Evolutionary conservation across 2,113 vertebrate genomes (phyloP).

Genomic region (Paramormyrops kingsleyae): DNA sequence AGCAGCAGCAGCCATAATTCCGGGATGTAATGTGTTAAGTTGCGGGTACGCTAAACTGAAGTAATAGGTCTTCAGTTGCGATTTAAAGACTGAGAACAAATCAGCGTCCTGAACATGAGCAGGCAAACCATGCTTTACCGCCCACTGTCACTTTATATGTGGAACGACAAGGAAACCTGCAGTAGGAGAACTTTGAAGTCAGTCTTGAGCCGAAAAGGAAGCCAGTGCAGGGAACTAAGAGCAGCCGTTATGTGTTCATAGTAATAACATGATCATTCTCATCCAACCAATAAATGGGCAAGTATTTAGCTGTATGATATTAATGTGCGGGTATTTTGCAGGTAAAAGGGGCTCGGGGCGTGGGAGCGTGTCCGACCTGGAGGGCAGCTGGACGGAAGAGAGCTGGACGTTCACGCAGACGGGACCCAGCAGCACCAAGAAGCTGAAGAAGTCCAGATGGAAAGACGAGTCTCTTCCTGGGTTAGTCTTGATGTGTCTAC

Average conservation of each 20-base stretch:
- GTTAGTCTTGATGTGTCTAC: conserved; percentile 48
- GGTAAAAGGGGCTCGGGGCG: conserved; percentile 93
- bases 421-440: conserved; percentile 82
- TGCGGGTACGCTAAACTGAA: neutral
- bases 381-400: conserved; percentile 90
- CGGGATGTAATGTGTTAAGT: neutral
- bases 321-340: conserved; percentile 36
- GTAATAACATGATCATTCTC: too few relatives aligned
- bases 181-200: too few relatives aligned
- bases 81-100: neutral
- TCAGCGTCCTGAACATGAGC: neutral
- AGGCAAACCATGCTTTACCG: neutral
- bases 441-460: conserved; percentile 87
- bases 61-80: neutral
- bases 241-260: too few relatives aligned
- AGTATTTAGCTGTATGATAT: neutral
- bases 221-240: too few relatives aligned
- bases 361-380: conserved; percentile 80
- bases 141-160: too few relatives aligned
- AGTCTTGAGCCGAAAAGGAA: too few relatives aligned
- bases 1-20: neutral
- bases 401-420: conserved; percentile 75
- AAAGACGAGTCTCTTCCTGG: conserved; percentile 84
- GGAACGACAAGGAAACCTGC: too few relatives aligned
- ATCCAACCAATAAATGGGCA: neutral